phyloP scores from a whole-genome alignment of 2,113 vertebrate species.

The Melanostigma gelatinosum region DNA sequence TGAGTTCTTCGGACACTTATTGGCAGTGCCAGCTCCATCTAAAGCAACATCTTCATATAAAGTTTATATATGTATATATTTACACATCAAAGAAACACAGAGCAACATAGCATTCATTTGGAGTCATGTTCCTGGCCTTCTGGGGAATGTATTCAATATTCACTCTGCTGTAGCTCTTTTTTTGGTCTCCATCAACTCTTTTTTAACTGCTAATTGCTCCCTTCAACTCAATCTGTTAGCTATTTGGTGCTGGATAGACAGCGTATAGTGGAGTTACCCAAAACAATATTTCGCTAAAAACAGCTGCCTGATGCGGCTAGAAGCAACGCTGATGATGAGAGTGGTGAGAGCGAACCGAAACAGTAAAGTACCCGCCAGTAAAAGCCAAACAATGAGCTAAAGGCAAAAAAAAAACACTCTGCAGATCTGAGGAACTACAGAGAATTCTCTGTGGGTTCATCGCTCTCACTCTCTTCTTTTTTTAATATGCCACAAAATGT shows the following conservation, averaged over 20 bases:
- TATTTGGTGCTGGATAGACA: not conserved
- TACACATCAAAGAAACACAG: not conserved
- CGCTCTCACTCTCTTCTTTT: not conserved
- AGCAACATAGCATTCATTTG: too few relatives aligned
- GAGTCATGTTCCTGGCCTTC: too few relatives aligned
- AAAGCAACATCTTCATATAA: not conserved
- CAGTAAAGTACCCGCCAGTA: too few relatives aligned
- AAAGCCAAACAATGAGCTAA: too few relatives aligned
- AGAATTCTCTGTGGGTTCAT: too few relatives aligned
- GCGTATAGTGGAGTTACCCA: not conserved
- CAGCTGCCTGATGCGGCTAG: too few relatives aligned
- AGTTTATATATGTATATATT: not conserved
- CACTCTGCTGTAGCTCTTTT: not conserved
- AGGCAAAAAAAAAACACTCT: too few relatives aligned
- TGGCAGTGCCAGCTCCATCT: not conserved
- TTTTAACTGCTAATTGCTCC: not conserved
- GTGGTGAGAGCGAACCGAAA: too few relatives aligned
- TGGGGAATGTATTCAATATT: too few relatives aligned
- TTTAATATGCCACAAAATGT: conserved; percentile 22
- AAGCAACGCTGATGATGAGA: too few relatives aligned
- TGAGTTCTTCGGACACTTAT: not conserved
- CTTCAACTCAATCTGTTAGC: not conserved
- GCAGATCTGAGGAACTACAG: too few relatives aligned
- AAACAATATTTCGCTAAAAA: too few relatives aligned
- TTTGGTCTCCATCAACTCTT: not conserved